Evolutionary conservation across 1,140 invertebrate species (phyloP), one percentile per base, ranked within the genome.

Genomic region (Heliconius melpomene): DNA sequence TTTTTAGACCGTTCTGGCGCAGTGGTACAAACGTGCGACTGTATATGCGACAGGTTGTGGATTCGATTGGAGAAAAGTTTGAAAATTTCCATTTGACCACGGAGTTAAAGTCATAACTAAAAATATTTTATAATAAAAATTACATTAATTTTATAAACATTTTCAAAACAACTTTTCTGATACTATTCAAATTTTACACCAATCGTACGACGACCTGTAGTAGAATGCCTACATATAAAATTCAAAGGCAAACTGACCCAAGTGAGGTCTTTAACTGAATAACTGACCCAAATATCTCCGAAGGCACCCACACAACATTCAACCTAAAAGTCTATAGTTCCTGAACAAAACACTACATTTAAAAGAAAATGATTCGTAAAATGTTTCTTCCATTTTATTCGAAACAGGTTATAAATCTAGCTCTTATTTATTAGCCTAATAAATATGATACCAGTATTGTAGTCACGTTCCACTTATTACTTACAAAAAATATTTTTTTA

Each of bases 311-410:
- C 54, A 66, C n/a, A 66, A 66, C 26, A 66, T 66, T 72, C 9
- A 72, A 72, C 70, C 73, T 73, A 72, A 82, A 73, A 75, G 72
- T 16, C 20, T 72, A 50, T 79, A 82, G 72, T 79, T 73, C 79
- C 72, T 80, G 79, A 80, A 80, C 79, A 83, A 80, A 83, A 83
- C 77, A 78, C 80, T 78, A 80, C 74, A 75, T 76, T 80, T 78
- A 80, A 76, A 78, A 83, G 79, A 83, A 79, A 83, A 80, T 83
- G 82, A 83, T 83, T 83, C 76, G 82, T 78, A 40, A 80, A 78
- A 80, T 80, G 80, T 83, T 80, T 83, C 79, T 80, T 80, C 76
- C 82, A 83, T 83, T 83, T 80, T 78, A 78, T 54, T 60, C 77
- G 52, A 38, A 74, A 73, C 66, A 52, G 38, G 79, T 46, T 78